Base-by-base conservation (phyloP, 2,113 vertebrate genomes). In the Ptyas mucosa region DNA sequence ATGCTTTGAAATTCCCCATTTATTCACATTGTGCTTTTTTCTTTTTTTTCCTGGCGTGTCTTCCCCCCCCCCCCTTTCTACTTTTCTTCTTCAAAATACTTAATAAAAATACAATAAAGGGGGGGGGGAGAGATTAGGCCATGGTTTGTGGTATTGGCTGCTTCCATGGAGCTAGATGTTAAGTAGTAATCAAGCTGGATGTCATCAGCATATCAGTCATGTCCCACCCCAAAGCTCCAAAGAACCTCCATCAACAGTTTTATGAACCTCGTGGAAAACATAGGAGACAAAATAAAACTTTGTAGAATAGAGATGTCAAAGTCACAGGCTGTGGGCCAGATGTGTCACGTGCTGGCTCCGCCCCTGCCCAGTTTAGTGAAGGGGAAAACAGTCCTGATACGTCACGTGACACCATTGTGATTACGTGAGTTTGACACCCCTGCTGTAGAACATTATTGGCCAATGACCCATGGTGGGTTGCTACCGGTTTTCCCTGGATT, bases 31-130 rank as follows among this genome's bases (percentile, higher is more conserved):
- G 61, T 75, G n/a, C n/a, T 75, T 75, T 75, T 75, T 75, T 18
- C 15, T 34, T 34, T 75, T 61, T n/a, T 34, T 18, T 18, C 69
- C 5, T 34, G 5, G 14, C 7, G 14, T 69, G 1, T 75, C 14
- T 34, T 75, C 12, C 43, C 4, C 3, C 10, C 3, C 6, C 3
- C 0, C 4, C 5, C 11, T 69, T 34, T 8, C 6, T 34, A n/a
- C n/a, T 75, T 75, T 39, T 75, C 69, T 20, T 20, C n/a, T 75
- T 75, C 69, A 75, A 20, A 75, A 75, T 39, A 34, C 15, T 75
- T 75, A 39, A 75, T 75, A 75, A 75, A 39, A 75, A 34, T 75
- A 20, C 15, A 75, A 20, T 75, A 75, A 34, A 39, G 29, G 34
- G n/a, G 18, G 5, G 6, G 20, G 2, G n/a, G 69, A 2, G 5